These are phyloP conservation scores for Colletes latitarsis DNA, from an alignment of 1,140 invertebrate species.

Conservation along the genomic window DNA sequence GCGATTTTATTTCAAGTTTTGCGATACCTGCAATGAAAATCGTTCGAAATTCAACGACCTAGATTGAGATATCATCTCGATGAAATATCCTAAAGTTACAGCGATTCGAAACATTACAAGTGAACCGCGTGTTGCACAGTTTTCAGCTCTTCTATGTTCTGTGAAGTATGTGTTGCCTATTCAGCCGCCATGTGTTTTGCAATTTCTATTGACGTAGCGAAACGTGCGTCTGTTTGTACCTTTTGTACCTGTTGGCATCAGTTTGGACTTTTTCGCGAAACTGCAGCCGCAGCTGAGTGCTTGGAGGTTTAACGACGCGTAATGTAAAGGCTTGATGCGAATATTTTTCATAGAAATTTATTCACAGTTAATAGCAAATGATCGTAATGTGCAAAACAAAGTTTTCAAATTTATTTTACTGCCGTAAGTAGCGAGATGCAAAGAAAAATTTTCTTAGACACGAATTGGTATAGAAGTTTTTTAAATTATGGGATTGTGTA, in stretches of 20 bases:
- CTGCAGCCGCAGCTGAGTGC: background rate
- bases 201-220: background rate
- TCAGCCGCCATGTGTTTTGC: background rate
- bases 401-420: no score
- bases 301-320: background rate
- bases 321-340: background rate
- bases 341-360: background rate
- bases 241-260: background rate
- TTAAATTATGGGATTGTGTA: no score
- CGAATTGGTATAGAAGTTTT: no score
- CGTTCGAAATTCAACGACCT: background rate
- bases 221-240: background rate
- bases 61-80: conserved; percentile 1
- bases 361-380: background rate
- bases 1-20: background rate
- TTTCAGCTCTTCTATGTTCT: background rate
- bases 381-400: background rate
- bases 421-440: no score
- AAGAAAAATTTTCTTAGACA: no score
- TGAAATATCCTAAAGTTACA: conserved; percentile 5
- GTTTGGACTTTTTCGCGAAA: background rate
- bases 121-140: background rate
- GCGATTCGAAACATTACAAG: conserved; percentile 5
- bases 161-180: background rate
- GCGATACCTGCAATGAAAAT: background rate